These are phyloP conservation scores for Cossypha heuglini DNA, from an alignment of 2,797 vertebrate genomes.

Conservation along the genomic window DNA sequence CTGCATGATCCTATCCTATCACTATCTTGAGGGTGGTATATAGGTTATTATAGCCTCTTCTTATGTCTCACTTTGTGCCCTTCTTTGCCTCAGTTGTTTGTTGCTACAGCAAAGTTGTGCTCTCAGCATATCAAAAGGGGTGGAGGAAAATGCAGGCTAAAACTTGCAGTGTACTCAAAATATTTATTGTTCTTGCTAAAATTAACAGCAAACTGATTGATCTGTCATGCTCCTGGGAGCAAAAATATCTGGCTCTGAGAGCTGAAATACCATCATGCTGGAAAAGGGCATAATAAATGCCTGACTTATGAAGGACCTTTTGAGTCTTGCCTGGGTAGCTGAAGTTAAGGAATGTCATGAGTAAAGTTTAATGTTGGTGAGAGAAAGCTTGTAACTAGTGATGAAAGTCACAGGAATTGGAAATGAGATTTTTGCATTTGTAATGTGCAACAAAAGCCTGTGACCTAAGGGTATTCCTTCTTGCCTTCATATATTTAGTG, in stretches of 20 bases:
- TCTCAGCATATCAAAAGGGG: neutral
- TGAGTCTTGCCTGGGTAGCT: neutral
- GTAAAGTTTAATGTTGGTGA: neutral
- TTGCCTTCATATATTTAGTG: neutral
- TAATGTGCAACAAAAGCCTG: neutral
- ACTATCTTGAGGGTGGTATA: neutral
- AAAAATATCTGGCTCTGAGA: neutral
- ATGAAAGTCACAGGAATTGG: neutral
- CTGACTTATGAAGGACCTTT: neutral
- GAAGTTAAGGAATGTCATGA: neutral
- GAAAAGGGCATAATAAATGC: neutral
- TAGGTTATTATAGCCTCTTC: neutral
- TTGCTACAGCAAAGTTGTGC: neutral
- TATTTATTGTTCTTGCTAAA: constrained; percentile 5
- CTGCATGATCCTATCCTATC: neutral
- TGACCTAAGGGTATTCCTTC: neutral
- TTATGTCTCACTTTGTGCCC: neutral
- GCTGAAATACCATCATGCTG: neutral
- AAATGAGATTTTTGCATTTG: neutral
- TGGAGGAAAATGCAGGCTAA: neutral
- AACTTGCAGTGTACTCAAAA: neutral
- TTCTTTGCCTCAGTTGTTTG: neutral
- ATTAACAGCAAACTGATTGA: neutral
- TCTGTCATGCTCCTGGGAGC: neutral
- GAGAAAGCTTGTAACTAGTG: neutral